phyloP scores from a whole-genome alignment of 2,113 vertebrate species.

The Phylloscopus trochiloides region DNA sequence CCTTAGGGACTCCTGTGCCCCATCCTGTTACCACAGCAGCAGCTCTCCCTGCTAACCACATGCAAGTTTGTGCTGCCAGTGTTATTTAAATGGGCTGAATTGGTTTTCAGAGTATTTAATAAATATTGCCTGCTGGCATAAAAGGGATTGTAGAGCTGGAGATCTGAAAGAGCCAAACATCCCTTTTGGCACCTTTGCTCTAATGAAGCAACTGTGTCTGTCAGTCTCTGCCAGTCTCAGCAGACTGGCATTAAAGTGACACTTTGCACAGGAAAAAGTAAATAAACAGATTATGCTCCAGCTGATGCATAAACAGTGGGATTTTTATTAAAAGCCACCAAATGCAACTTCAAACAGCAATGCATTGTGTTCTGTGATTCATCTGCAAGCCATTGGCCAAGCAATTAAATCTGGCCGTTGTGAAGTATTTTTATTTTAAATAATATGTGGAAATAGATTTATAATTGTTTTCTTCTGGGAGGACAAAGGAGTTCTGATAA shows the following conservation, averaged over 20 bases:
- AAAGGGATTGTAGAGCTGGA: background rate
- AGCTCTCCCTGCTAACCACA: background rate
- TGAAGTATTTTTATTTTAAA: constrained; percentile 22
- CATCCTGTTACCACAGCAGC: background rate
- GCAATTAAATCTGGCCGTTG: background rate
- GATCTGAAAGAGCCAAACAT: constrained; percentile 36
- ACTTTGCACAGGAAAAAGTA: constrained; percentile 17
- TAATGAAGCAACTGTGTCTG: constrained; percentile 51
- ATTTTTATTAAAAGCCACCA: constrained; percentile 2
- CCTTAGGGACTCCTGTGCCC: background rate
- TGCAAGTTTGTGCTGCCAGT: background rate
- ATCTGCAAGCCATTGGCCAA: background rate
- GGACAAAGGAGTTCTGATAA: background rate
- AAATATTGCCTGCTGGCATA: constrained; percentile 43
- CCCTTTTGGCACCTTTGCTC: constrained; percentile 47
- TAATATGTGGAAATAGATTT: background rate
- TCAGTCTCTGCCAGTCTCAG: constrained; percentile 28
- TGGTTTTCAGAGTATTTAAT: constrained; percentile 39
- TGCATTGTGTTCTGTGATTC: background rate
- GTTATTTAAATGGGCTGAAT: background rate
- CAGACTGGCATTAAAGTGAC: background rate
- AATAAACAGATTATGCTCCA: constrained; percentile 51
- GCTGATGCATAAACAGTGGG: constrained; percentile 18
- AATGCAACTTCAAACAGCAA: constrained; percentile 1
- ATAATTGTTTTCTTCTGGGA: background rate